Conservation (phyloP, 2,888 invertebrate species). For the Amiota mariae region DNA sequence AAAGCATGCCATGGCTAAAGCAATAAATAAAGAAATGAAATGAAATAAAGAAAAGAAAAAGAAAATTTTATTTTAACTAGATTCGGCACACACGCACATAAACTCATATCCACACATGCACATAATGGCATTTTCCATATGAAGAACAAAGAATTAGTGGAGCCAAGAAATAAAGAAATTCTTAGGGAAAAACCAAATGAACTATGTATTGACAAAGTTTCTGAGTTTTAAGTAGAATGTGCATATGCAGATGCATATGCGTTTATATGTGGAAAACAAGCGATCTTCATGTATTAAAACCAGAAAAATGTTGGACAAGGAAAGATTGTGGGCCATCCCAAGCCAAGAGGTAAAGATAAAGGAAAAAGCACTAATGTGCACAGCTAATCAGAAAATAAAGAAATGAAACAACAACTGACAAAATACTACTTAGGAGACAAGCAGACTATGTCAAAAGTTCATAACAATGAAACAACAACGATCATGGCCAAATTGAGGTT, state of each 20-base stretch:
- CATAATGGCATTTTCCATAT: constrained; percentile 34
- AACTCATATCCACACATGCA: constrained; percentile 16
- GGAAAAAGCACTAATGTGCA: constrained; percentile 39
- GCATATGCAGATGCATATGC: too few species aligned
- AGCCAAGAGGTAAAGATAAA: too few species aligned
- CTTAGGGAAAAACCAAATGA: too few species aligned
- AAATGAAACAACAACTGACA: not conserved
- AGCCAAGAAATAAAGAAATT: too few species aligned
- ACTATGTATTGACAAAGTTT: too few species aligned
- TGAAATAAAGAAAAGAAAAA: constrained; percentile 18
- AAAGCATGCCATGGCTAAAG: constrained; percentile 25
- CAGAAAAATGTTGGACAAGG: too few species aligned
- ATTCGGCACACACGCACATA: not conserved
- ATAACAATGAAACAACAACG: not conserved
- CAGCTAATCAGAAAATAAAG: constrained; percentile 45
- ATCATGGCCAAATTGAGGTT: too few species aligned
- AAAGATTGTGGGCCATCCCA: too few species aligned
- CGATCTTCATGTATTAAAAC: too few species aligned
- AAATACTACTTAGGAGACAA: not conserved
- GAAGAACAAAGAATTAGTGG: not conserved
- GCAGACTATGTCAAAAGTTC: constrained; percentile 16
- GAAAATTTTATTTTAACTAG: constrained; percentile 16
- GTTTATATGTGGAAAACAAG: too few species aligned
- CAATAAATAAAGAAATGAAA: constrained; percentile 17
- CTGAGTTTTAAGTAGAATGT: too few species aligned